A percentile compares a stretch with the other conserved stretches of the same genome.
Conservation (phyloP, 2,797 vertebrate genomes). For the Hirundo rustica region DNA sequence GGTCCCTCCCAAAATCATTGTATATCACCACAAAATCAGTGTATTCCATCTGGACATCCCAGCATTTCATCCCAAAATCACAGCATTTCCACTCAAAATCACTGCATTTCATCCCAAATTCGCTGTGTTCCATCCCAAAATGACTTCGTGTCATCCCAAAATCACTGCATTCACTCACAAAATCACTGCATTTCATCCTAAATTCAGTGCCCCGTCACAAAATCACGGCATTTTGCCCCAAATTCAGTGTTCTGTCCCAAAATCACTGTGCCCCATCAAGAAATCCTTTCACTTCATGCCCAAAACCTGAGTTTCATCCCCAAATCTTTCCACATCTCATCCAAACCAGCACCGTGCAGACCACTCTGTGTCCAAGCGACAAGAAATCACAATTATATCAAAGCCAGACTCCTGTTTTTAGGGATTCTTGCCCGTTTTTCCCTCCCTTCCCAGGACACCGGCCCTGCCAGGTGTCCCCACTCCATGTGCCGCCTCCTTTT, state of each 20-base stretch:
- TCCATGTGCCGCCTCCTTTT: neutral
- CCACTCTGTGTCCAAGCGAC: rapidly evolving
- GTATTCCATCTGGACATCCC: neutral
- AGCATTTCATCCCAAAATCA: neutral
- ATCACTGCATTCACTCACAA: neutral
- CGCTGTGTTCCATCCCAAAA: too few species aligned
- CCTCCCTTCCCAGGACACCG: neutral
- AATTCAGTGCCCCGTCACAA: too few species aligned
- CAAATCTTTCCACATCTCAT: rapidly evolving
- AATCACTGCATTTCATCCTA: neutral
- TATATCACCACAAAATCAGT: neutral
- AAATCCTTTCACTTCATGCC: neutral
- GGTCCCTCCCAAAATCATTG: too few species aligned
- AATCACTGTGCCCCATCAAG: neutral
- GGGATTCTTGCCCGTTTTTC: neutral
- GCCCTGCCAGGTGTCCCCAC: neutral
- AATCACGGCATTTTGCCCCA: neutral
- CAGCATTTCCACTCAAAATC: too few species aligned
- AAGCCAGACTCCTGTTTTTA: neutral
- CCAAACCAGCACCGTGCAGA: rapidly evolving
- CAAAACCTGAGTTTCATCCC: neutral
- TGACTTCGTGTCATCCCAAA: neutral
- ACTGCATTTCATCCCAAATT: too few species aligned
- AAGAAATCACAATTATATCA: rapidly evolving
- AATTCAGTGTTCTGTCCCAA: too few species aligned